These are phyloP conservation scores for Odocoileus virginianus DNA, from an alignment of 2,113 vertebrate species.

Conservation along the genomic window DNA sequence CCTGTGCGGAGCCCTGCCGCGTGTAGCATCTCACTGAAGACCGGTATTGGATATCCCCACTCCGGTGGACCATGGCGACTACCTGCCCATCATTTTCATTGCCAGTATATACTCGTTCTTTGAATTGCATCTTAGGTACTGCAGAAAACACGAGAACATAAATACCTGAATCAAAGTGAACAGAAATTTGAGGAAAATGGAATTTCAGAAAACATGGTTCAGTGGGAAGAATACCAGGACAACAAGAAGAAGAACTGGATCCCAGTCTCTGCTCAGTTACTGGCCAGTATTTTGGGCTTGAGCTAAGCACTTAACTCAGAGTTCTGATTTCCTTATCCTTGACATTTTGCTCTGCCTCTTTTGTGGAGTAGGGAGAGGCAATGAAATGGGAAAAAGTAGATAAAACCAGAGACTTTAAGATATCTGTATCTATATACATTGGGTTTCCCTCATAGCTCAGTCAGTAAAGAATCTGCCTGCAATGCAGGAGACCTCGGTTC, in stretches of 20 bases:
- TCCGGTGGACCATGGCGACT: slow-evolving; percentile 85
- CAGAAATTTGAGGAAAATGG: background rate
- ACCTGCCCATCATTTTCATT: slow-evolving; percentile 87
- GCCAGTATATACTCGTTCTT: slow-evolving; percentile 82
- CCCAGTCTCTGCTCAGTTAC: background rate
- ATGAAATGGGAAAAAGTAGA: background rate
- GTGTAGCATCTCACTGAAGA: slow-evolving; percentile 95
- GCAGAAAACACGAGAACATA: background rate
- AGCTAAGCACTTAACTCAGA: background rate
- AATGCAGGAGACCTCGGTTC: background rate
- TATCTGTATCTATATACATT: background rate
- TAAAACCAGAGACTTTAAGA: background rate
- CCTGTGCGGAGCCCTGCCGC: slow-evolving; percentile 93
- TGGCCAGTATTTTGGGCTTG: background rate
- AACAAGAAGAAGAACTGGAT: background rate
- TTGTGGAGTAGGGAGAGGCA: background rate
- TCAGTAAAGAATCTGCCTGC: background rate
- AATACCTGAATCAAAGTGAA: background rate
- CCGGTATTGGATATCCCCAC: slow-evolving; percentile 85
- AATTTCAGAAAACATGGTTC: background rate
- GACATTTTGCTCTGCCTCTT: background rate
- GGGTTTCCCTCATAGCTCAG: background rate
- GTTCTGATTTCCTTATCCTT: background rate
- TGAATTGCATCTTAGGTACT: slow-evolving; percentile 97
- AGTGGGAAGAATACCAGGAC: background rate